Evolutionary conservation across 2,888 invertebrate species (phyloP).

Genomic region (Notodonta dromedarius): DNA sequence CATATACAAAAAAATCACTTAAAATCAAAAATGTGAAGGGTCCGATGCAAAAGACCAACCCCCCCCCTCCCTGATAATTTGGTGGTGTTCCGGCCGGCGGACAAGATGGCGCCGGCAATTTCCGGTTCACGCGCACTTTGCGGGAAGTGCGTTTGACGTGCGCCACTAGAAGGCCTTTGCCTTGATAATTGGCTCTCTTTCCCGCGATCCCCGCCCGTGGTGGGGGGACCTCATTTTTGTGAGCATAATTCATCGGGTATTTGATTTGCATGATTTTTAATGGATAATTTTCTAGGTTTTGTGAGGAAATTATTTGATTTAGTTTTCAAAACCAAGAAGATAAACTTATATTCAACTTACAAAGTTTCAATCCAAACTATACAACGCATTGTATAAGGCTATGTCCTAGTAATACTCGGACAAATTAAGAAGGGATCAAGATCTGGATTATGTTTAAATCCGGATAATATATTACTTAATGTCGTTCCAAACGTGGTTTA

Average conservation of each 20-base stretch:
- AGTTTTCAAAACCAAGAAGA: background rate
- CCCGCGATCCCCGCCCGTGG: constrained; percentile 13
- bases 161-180: constrained; percentile 26
- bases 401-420: too few species aligned
- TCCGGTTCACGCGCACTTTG: constrained; percentile 54
- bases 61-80: constrained; percentile 48
- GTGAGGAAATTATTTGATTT: background rate
- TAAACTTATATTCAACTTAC: too few species aligned
- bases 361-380: too few species aligned
- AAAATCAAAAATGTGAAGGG: constrained; percentile 27
- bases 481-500: too few species aligned
- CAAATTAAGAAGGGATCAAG: too few species aligned
- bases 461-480: too few species aligned
- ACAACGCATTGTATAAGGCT: too few species aligned
- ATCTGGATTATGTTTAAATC: too few species aligned
- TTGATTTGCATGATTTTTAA: background rate
- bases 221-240: background rate
- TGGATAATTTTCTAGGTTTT: background rate
- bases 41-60: constrained; percentile 17
- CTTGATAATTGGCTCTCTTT: constrained; percentile 48
- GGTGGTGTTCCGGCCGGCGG: constrained; percentile 58
- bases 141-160: constrained; percentile 60
- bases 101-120: constrained; percentile 65
- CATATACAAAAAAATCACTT: constrained; percentile 19
- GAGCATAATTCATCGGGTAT: constrained; percentile 4